Evolutionary conservation across 2,797 vertebrate genomes (phyloP).

Genomic region (Sebastes vulpes): DNA sequence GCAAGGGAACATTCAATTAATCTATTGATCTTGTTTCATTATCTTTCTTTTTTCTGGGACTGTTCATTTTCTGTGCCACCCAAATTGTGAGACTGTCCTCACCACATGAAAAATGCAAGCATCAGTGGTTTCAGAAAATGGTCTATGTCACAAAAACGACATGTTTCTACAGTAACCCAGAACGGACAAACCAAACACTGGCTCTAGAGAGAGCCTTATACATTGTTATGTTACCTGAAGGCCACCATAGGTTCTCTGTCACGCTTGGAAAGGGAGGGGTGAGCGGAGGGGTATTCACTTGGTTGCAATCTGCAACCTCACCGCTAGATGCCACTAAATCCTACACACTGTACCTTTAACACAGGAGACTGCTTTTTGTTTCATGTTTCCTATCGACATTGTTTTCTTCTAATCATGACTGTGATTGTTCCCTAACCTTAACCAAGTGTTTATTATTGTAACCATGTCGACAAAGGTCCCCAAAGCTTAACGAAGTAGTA

Average conservation of each 20-base stretch:
- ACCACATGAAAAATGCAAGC: background rate
- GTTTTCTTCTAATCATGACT: background rate
- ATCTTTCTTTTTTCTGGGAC: background rate
- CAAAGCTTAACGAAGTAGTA: background rate
- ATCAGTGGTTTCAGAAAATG: background rate
- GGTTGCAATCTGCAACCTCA: background rate
- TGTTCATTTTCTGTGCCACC: conserved; percentile 6
- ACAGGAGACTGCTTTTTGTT: background rate
- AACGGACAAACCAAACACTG: too few species aligned
- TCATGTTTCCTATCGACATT: background rate
- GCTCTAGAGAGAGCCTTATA: background rate
- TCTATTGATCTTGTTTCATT: conserved; percentile 6
- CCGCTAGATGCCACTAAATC: too few species aligned
- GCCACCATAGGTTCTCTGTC: background rate
- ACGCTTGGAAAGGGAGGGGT: background rate
- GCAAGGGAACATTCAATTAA: background rate
- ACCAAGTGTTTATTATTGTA: background rate
- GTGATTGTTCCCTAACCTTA: background rate
- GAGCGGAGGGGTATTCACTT: background rate
- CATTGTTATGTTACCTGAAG: rapidly evolving
- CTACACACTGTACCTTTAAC: background rate
- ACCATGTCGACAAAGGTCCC: background rate
- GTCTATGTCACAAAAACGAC: background rate
- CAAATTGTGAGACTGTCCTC: background rate
- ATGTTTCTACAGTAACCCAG: background rate